Conservation (phyloP, 2,113 vertebrate genomes). For the Pseudorasbora parva region DNA sequence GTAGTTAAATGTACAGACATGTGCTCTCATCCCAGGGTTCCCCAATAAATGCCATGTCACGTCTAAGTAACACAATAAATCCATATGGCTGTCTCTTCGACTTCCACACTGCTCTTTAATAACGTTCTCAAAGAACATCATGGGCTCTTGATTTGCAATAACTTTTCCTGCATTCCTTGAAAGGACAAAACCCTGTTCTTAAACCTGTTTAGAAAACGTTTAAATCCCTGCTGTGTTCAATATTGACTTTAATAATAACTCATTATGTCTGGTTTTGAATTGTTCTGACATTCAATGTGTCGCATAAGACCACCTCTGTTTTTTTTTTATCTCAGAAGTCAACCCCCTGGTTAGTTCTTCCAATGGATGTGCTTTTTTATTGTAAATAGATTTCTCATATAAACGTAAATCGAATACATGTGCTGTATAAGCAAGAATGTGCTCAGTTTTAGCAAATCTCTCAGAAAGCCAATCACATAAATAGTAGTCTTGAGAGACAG, state of each 20-base stretch:
- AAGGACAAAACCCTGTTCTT: constrained; percentile 1
- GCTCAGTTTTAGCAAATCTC: background rate
- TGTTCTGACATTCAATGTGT: background rate
- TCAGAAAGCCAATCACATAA: background rate
- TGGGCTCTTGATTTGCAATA: constrained; percentile 1
- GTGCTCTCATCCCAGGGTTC: background rate
- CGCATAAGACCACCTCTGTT: background rate
- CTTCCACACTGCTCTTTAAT: constrained; percentile 1
- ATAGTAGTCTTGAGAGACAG: background rate
- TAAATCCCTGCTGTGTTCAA: background rate
- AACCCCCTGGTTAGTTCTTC: background rate
- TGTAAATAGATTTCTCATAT: background rate
- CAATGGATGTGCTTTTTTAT: background rate
- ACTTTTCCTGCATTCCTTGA: background rate
- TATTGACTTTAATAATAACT: background rate
- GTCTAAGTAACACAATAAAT: background rate
- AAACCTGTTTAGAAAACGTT: background rate
- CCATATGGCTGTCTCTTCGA: background rate
- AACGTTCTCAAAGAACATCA: background rate
- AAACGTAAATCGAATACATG: background rate
- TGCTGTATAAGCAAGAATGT: background rate
- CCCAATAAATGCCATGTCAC: background rate
- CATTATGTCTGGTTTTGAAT: background rate
- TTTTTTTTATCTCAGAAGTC: background rate
- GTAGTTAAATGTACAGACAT: background rate